phyloP scores from a whole-genome alignment of 2,113 vertebrate genomes.

The Eolophus roseicapilla region DNA sequence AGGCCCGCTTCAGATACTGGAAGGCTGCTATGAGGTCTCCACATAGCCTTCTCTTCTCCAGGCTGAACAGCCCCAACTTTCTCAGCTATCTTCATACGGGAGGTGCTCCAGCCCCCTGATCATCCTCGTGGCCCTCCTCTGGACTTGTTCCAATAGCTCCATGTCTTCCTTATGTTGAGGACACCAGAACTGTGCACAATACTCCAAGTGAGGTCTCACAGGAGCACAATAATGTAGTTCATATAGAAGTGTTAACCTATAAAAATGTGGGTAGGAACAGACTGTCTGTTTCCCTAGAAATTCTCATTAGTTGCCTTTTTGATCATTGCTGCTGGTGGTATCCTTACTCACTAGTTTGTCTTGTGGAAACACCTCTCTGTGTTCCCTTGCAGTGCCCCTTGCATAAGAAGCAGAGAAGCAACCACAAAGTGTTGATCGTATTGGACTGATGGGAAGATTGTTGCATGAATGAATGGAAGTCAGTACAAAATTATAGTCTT shows the following conservation, averaged over 20 bases:
- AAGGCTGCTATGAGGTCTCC: no score
- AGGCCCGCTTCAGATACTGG: no score
- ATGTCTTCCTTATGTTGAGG: no score
- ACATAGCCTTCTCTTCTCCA: no score
- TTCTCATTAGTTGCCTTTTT: not conserved
- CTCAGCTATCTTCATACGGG: no score
- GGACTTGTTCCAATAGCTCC: no score
- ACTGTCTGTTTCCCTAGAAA: not conserved
- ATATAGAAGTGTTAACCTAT: not conserved
- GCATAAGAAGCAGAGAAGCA: rapidly evolving
- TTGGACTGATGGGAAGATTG: not conserved
- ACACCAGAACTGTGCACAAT: no score
- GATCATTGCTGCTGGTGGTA: not conserved
- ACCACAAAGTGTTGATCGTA: not conserved
- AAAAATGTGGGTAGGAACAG: not conserved
- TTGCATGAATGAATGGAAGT: not conserved
- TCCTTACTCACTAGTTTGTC: not conserved
- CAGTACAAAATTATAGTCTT: not conserved
- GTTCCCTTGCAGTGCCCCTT: not conserved
- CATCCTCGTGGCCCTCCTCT: no score
- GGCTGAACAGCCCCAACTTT: no score
- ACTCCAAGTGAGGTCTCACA: no score
- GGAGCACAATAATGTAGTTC: not conserved
- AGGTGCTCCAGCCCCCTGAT: no score
- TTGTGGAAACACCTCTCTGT: not conserved